Conservation (phyloP, 2,888 invertebrate genomes). For the Protonemura montana region DNA sequence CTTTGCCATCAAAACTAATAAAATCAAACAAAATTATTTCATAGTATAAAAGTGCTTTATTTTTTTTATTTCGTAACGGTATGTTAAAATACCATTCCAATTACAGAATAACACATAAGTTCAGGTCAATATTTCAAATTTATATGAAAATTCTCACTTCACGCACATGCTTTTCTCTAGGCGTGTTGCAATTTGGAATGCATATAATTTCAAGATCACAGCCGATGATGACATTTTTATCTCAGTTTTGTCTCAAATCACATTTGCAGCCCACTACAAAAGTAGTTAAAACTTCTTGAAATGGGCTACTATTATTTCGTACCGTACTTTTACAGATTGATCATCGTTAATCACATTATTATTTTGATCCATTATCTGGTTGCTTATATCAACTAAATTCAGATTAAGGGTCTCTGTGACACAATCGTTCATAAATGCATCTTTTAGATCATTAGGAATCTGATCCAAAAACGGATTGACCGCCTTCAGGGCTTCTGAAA, state of each 20-base stretch:
- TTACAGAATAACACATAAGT: no score
- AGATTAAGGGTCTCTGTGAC: slow-evolving; percentile 62
- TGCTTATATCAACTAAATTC: slow-evolving; percentile 57
- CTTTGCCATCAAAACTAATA: no score
- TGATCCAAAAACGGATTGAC: slow-evolving; percentile 74
- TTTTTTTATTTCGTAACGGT: no score
- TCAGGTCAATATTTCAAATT: no score
- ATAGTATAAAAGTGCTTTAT: no score
- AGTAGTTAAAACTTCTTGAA: slow-evolving; percentile 56
- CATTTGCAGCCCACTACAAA: background rate
- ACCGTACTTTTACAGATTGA: slow-evolving; percentile 61
- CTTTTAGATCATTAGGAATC: slow-evolving; percentile 66
- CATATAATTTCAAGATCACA: background rate
- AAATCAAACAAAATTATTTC: no score
- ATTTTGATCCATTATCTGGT: slow-evolving; percentile 57
- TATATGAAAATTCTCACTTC: background rate
- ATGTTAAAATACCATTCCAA: no score
- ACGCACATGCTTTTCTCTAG: no score
- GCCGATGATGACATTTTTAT: background rate
- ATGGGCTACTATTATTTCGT: slow-evolving; percentile 63
- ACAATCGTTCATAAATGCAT: slow-evolving; percentile 71
- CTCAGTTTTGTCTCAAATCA: background rate
- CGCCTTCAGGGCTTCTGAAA: slow-evolving; percentile 71
- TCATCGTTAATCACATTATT: slow-evolving; percentile 58
- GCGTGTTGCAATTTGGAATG: background rate